Evolutionary conservation across 2,888 invertebrate species (phyloP), one percentile per base, ranked within the genome.

Genomic region (Harmothoe impar): DNA sequence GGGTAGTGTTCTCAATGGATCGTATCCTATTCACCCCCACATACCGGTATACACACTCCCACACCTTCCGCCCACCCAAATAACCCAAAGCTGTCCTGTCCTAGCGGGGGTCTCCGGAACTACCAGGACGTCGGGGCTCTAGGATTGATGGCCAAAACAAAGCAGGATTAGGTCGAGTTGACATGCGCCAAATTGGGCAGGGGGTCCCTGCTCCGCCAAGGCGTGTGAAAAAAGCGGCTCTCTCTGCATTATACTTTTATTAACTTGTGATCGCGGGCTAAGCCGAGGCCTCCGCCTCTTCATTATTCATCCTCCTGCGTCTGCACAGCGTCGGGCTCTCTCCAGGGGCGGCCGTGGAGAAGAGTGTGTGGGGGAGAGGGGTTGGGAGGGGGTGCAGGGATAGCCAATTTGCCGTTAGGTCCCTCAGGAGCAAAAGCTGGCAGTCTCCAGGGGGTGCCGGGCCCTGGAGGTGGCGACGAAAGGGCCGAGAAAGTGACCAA

Each of bases 241-340:
- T 17, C 29, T 84, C 23, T 43, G 84, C 51, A 84, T 84, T 51
- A 84, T 84, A 84, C 43, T 84, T 84, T 84, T 84, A 84, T 84
- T 84, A 84, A 84, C 84, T 84, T 51, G 84, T 51, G 84, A 84
- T 84, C 51, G 84, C 23, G 23, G 43, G 43, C 84, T 84, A 33
- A 84, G 84, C 84, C 84, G 12, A 0, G 25, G 25, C 51, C 29
- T 43, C 51, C 43, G n/a, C 84, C 43, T n/a, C 84, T 43, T 84
- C 84, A 35, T 84, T 43, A 84, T 51, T 84, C 35, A 35, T 84
- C 51, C 15, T 35, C 35, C 84, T 35, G 35, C 43, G 84, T 51
- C 29, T n/a, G 72, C 25, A 29, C 29, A 72, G 29, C 31, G 29
- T 72, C 17, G 62, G 62, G 23, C 23, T 43, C 43, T 62, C 72